Evolutionary conservation across 2,113 vertebrate species (phyloP).

Genomic region (Redunca redunca): DNA sequence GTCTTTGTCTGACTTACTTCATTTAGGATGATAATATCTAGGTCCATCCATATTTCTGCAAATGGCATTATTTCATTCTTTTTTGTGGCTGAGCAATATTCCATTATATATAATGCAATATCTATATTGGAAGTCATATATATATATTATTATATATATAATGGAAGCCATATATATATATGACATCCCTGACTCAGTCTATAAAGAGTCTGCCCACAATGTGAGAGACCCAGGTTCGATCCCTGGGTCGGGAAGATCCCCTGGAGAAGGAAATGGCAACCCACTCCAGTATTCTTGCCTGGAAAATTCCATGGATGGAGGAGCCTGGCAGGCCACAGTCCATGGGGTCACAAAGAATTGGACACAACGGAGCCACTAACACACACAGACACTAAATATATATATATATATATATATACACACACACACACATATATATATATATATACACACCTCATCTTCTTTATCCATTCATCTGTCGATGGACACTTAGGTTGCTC

Average conservation of each 20-base stretch:
- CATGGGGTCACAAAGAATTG: not conserved
- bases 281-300: not conserved
- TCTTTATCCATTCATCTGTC: not conserved
- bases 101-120: not conserved
- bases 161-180: not conserved
- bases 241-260: not conserved
- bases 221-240: not conserved
- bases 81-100: not conserved
- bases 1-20: not conserved
- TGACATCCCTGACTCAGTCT: not conserved
- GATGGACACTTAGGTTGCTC: not conserved
- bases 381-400: not conserved
- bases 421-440: not conserved
- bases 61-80: not conserved
- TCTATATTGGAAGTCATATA: not conserved
- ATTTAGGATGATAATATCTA: not conserved
- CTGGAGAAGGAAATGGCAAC: not conserved
- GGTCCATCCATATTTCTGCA: not conserved
- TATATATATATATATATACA: not conserved
- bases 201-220: not conserved
- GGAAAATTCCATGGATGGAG: not conserved
- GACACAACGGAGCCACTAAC: not conserved
- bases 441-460: not conserved
- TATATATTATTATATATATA: not conserved
- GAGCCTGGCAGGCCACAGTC: not conserved